Percentiles rank a stretch among this genome's conserved stretches.
Conservation (phyloP, 2,113 vertebrate genomes). For the Fukomys damarensis region DNA sequence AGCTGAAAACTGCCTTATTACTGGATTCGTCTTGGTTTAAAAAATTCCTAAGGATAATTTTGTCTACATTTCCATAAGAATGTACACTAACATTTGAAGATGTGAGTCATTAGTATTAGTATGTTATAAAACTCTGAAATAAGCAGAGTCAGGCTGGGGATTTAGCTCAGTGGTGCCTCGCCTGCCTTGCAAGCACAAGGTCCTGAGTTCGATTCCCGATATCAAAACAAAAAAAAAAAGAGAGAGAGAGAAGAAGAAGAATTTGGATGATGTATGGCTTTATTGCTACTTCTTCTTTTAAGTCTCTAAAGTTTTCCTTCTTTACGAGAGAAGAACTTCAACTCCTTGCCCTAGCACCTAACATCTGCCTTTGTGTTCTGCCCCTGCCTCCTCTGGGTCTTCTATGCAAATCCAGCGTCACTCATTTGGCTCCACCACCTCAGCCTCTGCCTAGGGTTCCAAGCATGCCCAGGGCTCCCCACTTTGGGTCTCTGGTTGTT, state of each 20-base stretch:
- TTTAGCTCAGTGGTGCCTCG: no score
- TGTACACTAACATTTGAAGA: neutral
- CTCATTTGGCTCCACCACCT: neutral
- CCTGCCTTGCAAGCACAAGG: no score
- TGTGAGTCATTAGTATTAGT: neutral
- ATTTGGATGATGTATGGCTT: neutral
- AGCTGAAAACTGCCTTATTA: neutral
- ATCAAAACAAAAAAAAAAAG: no score
- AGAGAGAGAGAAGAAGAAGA: no score
- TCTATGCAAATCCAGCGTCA: no score
- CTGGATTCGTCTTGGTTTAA: neutral
- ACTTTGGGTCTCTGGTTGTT: neutral
- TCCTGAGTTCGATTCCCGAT: no score
- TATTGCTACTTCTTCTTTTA: neutral
- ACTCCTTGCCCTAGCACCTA: accelerated
- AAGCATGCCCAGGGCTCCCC: accelerated
- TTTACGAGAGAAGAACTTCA: neutral
- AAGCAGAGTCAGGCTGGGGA: no score
- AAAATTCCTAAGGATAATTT: neutral
- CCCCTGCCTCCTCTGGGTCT: no score
- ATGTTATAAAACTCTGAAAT: neutral
- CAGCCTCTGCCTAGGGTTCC: neutral
- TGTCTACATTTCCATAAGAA: neutral
- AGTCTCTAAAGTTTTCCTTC: neutral
- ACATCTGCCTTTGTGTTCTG: neutral